Evolutionary conservation across 2,797 vertebrate genomes (phyloP).

Genomic region (Sebastes reedi): DNA sequence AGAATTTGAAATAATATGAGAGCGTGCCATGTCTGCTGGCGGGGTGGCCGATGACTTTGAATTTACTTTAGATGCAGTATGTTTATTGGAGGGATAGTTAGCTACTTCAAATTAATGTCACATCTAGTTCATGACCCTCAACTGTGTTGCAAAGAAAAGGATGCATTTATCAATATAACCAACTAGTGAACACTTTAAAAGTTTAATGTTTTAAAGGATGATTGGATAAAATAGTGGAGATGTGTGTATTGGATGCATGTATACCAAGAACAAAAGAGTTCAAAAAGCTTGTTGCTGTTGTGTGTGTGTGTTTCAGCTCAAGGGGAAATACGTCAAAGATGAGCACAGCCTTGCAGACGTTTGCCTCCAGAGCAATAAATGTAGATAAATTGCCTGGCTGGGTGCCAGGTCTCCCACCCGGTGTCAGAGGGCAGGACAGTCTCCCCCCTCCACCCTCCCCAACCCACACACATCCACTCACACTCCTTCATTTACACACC

Average conservation of each 20-base stretch:
- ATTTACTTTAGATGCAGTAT: background rate
- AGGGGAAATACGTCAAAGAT: conserved; percentile 41
- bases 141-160: background rate
- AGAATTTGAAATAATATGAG: conserved; percentile 6
- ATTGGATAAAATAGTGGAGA: background rate
- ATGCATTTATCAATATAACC: background rate
- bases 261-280: background rate
- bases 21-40: background rate
- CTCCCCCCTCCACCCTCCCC: background rate
- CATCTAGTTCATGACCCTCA: background rate
- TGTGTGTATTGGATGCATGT: background rate
- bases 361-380: conserved; percentile 65
- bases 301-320: background rate
- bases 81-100: background rate
- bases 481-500: conserved; percentile 26
- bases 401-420: conserved; percentile 60
- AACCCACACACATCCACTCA: background rate
- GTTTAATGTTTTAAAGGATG: background rate
- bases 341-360: conserved; percentile 48
- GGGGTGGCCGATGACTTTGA: background rate
- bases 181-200: background rate
- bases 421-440: conserved; percentile 53
- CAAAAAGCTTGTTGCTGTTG: background rate
- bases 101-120: background rate
- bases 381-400: conserved; percentile 53